Evolutionary conservation across 2,888 invertebrate genomes (phyloP), one percentile per base, ranked within the genome.

Genomic region (Hydrotaea cyrtoneurina): DNA sequence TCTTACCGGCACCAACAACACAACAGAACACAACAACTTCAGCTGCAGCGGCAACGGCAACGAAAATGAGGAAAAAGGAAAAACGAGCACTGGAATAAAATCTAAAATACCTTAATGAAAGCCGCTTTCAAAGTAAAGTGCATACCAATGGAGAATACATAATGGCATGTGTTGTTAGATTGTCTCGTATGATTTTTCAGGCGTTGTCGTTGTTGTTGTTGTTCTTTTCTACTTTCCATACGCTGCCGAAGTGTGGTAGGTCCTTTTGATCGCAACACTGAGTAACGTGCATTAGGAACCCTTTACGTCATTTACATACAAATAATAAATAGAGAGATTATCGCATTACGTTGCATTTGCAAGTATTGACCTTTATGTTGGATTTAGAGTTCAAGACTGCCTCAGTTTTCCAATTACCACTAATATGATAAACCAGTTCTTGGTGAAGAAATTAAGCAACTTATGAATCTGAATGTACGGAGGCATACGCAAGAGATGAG

Each of bases 51-150:
- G 11, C 21, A 11, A 21, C 19, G 11, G 19, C 55, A 55, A 66
- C 10, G 39, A 11, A 66, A 66, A 39, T 66, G 46, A 46, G 43
- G 69, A 43, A 69, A 69, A 46, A 19, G n/a, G 15, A 66, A 66
- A 62, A 75, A 59, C 17, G 46, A 62, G 19, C 39, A 69, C 19
- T 36, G 39, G 21, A 78, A 43, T 66, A n/a, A 78, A 78, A 75
- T 83, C 74, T 80, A 80, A 81, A 81, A 81, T 84, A 50, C 75
- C 80, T 78, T 76, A 80, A 82, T 82, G 77, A 82, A 82, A 80
- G 82, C 82, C 82, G 82, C 82, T 82, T 80, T 77, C 66, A 69
- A 31, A 77, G 77, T 82, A 79, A 79, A 79, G 77, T 75, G 78
- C 53, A 75, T 78, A 64, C 78, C 57, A 46, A 76, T 43, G 31